Base-by-base conservation (phyloP, 2,888 invertebrate genomes). In the Metellina segmentata region DNA sequence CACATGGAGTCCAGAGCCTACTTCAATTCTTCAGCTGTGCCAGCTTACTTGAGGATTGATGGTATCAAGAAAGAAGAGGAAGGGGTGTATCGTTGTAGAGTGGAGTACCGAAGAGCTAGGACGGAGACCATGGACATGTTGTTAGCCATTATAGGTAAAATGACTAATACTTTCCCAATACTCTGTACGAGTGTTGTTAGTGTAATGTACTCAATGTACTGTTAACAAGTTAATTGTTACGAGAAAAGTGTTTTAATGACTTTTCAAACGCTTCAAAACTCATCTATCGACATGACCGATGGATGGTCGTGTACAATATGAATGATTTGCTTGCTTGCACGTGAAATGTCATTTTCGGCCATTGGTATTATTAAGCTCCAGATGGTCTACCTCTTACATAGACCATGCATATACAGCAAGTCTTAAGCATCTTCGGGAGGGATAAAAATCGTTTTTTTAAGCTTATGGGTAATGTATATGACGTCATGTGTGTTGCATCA, bases 111-210 rank as follows among this genome's bases (percentile, higher is more conserved):
- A 93, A 97, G 97, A 95, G 97, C 97, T 93, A 98, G 98, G 95
- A 98, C 98, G 93, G 97, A 97, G 95, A 98, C 97, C 95, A 97
- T 97, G 95, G 96, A 97, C 94, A 98, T 98, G 96, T 98, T 98
- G 95, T 96, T 98, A 94, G 97, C 98, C 93, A 97, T 98, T 94
- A 97, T 98, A 94, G 98, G 98, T 98, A 95, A 97, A 81, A 48
- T 16, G 7, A 34, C 6, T 52, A 19, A 5, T 78, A n/a, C n/a
- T n/a, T 53, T 7, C 34, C 34, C 4, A 1, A 34, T 34, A 34
- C 34, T 34, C 34, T 34, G 34, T 34, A 34, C 1, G 34, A 34
- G 4, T n/a, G n/a, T 1, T 34, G 4, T 34, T 34, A 34, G 34
- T 34, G n/a, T n/a, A n/a, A n/a, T n/a, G n/a, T n/a, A n/a, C n/a